Conservation (phyloP, 2,888 invertebrate genomes). For the Gryllus longicercus region DNA sequence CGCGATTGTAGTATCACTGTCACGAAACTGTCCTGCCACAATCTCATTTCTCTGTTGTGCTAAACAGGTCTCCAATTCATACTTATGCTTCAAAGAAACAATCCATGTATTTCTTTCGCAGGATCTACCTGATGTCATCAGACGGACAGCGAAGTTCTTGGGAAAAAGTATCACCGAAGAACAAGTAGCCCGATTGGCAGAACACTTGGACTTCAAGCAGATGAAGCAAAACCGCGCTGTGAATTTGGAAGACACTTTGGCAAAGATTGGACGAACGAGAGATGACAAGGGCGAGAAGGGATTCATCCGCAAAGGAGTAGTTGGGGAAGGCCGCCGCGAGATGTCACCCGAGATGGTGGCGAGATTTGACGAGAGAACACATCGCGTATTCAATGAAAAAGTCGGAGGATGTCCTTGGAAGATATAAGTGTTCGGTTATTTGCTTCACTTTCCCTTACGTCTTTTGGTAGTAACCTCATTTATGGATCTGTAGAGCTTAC, state of each 20-base stretch:
- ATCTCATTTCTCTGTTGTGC: too few relatives aligned
- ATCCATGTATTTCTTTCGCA: conserved; percentile 36
- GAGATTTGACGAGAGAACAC: background rate
- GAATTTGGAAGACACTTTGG: conserved; percentile 44
- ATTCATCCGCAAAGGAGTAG: background rate
- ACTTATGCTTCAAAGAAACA: too few relatives aligned
- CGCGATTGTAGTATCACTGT: too few relatives aligned
- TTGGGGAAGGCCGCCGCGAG: background rate
- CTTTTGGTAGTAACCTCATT: too few relatives aligned
- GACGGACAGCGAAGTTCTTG: conserved; percentile 49
- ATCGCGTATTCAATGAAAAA: background rate
- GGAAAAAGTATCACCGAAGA: conserved; percentile 44
- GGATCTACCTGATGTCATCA: conserved; percentile 49
- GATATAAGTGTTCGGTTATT: background rate
- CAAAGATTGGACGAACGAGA: conserved; percentile 24
- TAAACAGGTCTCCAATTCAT: too few relatives aligned
- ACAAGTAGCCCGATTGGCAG: conserved; percentile 45
- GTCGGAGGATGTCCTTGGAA: background rate
- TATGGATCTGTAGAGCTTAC: too few relatives aligned
- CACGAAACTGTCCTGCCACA: too few relatives aligned
- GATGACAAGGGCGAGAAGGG: conserved; percentile 30
- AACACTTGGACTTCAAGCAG: conserved; percentile 51
- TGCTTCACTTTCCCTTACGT: too few relatives aligned
- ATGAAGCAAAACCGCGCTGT: conserved; percentile 54
- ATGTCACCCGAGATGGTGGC: background rate